phyloP scores from a whole-genome alignment of 2,113 vertebrate genomes.

The Nothobranchius furzeri region DNA sequence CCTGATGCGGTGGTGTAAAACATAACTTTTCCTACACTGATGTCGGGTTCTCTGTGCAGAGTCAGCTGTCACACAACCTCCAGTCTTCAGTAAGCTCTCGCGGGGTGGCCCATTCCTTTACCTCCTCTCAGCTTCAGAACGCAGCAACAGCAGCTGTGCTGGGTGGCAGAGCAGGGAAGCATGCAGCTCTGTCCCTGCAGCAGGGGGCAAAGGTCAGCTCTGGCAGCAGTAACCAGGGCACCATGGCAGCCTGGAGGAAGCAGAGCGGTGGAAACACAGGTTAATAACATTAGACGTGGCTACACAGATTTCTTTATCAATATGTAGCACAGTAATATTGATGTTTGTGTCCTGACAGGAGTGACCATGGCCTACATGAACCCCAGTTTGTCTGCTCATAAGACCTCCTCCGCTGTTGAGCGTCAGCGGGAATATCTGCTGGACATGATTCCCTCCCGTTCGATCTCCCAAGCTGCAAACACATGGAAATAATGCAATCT shows the following conservation, averaged over 20 bases:
- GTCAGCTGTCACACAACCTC: conserved; percentile 84
- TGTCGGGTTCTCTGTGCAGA: conserved; percentile 63
- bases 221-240: conserved; percentile 77
- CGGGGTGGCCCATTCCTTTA: conserved; percentile 85
- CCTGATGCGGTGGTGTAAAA: no score
- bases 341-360: conserved; percentile 74
- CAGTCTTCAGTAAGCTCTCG: conserved; percentile 77
- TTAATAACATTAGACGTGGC: conserved; percentile 57
- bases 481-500: conserved; percentile 91
- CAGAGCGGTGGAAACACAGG: conserved; percentile 84
- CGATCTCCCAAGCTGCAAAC: conserved; percentile 93
- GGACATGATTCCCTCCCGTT: conserved; percentile 97
- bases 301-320: no score
- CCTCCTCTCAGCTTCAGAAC: conserved; percentile 89
- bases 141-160: conserved; percentile 82
- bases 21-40: not conserved
- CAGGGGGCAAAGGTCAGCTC: conserved; percentile 80
- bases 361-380: conserved; percentile 92
- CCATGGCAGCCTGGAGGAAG: conserved; percentile 91
- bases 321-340: not conserved
- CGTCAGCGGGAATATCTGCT: conserved; percentile 98
- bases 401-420: conserved; percentile 87
- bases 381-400: conserved; percentile 90
- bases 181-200: conserved; percentile 81
- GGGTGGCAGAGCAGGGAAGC: conserved; percentile 86